Evolutionary conservation across 2,113 vertebrate species (phyloP).

Genomic region (Dendrocopos noguchii): DNA sequence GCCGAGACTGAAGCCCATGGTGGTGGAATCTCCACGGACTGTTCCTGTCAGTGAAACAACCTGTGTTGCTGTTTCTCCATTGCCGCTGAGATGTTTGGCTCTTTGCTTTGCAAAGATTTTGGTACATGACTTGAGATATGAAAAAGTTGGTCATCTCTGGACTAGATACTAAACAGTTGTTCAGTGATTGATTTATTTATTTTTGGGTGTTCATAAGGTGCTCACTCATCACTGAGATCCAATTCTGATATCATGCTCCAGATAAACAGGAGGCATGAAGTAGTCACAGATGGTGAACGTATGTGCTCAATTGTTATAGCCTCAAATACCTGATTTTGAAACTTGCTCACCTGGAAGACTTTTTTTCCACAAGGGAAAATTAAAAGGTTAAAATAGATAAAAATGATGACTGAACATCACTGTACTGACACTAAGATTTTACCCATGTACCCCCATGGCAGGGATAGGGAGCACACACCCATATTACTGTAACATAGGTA

Average conservation of each 20-base stretch:
- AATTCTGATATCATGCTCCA: neutral
- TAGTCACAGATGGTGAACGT: neutral
- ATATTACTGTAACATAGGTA: neutral
- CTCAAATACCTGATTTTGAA: neutral
- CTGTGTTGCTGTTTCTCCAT: neutral
- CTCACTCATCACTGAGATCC: fast-evolving
- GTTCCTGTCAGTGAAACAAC: neutral
- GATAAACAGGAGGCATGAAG: neutral
- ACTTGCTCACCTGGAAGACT: neutral
- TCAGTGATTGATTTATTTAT: neutral
- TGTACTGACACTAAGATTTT: neutral
- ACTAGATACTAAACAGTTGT: neutral
- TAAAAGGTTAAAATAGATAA: neutral
- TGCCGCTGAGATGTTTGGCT: neutral
- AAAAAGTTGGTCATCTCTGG: neutral
- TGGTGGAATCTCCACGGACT: neutral
- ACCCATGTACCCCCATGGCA: neutral
- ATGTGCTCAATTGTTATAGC: neutral
- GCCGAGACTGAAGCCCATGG: neutral
- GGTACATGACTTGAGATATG: neutral
- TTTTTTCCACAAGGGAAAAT: neutral
- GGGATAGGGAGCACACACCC: neutral
- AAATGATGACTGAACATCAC: neutral
- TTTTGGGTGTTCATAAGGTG: neutral
- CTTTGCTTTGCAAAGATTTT: neutral